These are phyloP conservation scores for Sesia apiformis DNA, from an alignment of 2,888 invertebrate genomes.

Conservation along the genomic window DNA sequence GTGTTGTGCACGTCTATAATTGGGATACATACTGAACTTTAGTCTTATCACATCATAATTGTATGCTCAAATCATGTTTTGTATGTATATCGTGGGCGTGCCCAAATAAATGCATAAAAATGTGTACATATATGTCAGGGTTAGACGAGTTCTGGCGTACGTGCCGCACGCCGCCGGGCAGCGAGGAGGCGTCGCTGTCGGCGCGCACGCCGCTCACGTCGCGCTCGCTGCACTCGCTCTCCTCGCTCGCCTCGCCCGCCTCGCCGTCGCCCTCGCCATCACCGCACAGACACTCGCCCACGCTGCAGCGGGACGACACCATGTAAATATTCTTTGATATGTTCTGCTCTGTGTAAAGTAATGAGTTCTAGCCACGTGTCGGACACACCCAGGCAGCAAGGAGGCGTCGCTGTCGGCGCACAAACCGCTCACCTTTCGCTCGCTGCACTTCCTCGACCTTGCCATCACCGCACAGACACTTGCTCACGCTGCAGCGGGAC, in stretches of 20 bases:
- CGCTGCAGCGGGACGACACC: constrained; percentile 56
- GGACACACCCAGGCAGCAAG: constrained; percentile 67
- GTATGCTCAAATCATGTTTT: too few relatives aligned
- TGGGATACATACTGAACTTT: too few relatives aligned
- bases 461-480: constrained; percentile 37
- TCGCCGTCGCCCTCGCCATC: constrained; percentile 56
- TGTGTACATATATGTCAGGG: constrained; percentile 20
- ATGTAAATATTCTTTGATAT: constrained; percentile 26
- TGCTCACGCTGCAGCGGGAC: constrained; percentile 55
- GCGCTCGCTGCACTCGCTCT: constrained; percentile 64
- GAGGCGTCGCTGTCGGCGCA: constrained; percentile 58
- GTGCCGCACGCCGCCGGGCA: constrained; percentile 66
- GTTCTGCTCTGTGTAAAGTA: too few relatives aligned
- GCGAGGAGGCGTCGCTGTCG: constrained; percentile 60
- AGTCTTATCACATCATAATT: too few relatives aligned
- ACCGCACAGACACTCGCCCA: constrained; percentile 43
- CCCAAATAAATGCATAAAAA: too few relatives aligned
- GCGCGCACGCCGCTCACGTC: constrained; percentile 62
- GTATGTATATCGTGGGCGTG: too few relatives aligned
- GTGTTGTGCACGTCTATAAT: too few relatives aligned
- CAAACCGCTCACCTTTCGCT: constrained; percentile 63
- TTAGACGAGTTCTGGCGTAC: constrained; percentile 68
- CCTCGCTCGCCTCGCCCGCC: constrained; percentile 52
- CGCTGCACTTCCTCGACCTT: constrained; percentile 64
- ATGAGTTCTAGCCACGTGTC: constrained; percentile 67